These are phyloP conservation scores for Malacoraja senta DNA, from an alignment of 2,797 vertebrate genomes.

Conservation along the genomic window DNA sequence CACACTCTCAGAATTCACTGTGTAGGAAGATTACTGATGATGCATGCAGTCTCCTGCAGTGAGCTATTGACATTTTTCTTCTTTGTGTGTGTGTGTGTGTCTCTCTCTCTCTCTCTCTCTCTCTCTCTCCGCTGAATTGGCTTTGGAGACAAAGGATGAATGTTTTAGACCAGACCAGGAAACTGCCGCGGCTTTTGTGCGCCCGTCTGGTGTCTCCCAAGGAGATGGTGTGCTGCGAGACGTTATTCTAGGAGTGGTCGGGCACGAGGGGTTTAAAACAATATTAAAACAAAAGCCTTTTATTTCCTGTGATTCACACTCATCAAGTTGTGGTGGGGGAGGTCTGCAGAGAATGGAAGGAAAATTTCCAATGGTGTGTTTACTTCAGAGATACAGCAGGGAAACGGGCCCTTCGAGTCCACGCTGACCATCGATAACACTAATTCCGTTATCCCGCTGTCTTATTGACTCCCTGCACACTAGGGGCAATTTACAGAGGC, in stretches of 20 bases:
- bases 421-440: too few relatives aligned
- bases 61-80: neutral
- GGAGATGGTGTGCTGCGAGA: neutral
- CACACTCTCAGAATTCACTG: neutral
- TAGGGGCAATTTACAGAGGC: too few relatives aligned
- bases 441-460: too few relatives aligned
- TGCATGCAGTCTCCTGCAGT: neutral
- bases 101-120: too few relatives aligned
- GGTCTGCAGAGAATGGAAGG: too few relatives aligned
- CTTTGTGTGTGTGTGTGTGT: too few relatives aligned
- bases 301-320: neutral
- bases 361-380: too few relatives aligned
- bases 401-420: too few relatives aligned
- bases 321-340: neutral
- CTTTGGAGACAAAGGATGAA: conserved; percentile 1
- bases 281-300: neutral
- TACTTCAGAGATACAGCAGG: too few relatives aligned
- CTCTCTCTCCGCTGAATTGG: neutral
- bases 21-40: neutral
- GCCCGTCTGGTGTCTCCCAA: neutral
- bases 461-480: too few relatives aligned
- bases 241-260: too few relatives aligned
- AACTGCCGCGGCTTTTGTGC: neutral
- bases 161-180: neutral
- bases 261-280: neutral